Conservation (phyloP, 2,797 vertebrate genomes). For the Chelon labrosus region DNA sequence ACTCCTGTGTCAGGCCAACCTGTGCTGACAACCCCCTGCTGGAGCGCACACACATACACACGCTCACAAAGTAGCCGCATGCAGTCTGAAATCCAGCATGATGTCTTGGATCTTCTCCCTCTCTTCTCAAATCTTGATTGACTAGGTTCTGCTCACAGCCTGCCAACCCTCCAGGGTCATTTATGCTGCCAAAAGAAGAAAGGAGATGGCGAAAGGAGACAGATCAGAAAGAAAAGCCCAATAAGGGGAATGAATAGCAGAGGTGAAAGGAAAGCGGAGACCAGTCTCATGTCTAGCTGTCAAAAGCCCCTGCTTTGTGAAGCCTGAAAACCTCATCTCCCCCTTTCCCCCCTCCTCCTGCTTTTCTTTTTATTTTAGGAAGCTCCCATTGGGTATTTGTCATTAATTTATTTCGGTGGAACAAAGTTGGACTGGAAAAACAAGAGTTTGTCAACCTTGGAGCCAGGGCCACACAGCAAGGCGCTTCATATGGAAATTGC, state of each 20-base stretch:
- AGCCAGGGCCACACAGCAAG: constrained; percentile 42
- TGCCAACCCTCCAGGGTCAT: constrained; percentile 71
- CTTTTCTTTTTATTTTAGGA: constrained; percentile 31
- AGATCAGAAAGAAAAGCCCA: constrained; percentile 62
- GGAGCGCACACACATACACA: constrained; percentile 9
- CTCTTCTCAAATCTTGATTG: constrained; percentile 71
- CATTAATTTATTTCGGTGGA: constrained; percentile 59
- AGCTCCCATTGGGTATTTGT: constrained; percentile 52
- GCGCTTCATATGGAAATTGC: constrained; percentile 35
- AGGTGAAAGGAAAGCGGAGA: constrained; percentile 62
- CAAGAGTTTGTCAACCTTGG: constrained; percentile 53
- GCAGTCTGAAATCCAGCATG: constrained; percentile 48
- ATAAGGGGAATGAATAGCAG: constrained; percentile 57
- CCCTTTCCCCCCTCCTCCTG: background rate
- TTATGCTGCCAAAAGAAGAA: constrained; percentile 42
- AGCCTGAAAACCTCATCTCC: constrained; percentile 41
- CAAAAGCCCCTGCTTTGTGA: constrained; percentile 50
- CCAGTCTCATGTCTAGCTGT: constrained; percentile 57
- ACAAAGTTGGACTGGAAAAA: constrained; percentile 37
- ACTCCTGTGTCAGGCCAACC: constrained; percentile 75
- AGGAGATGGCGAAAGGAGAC: constrained; percentile 48
- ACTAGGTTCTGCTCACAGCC: constrained; percentile 65
- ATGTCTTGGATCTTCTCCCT: constrained; percentile 66
- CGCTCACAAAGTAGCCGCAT: background rate
- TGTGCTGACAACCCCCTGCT: constrained; percentile 75